phyloP scores from a whole-genome alignment of 2,797 vertebrate species.

The Neoniphon sammara region DNA sequence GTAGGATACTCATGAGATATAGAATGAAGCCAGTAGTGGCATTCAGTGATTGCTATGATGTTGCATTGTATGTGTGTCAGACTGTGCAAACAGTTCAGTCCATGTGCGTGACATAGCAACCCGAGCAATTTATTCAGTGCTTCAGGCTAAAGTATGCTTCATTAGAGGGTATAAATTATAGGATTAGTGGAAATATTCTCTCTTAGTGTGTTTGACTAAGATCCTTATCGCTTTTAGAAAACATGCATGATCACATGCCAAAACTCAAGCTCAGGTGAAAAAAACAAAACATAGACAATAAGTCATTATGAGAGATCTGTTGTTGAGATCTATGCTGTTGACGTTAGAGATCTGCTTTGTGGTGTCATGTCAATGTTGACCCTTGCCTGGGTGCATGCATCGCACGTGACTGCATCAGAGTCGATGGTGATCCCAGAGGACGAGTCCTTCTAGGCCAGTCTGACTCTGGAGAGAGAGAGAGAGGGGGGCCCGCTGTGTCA shows the following conservation, averaged over 20 bases:
- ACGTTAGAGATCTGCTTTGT: background rate
- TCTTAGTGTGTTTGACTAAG: background rate
- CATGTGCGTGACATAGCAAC: constrained; percentile 48
- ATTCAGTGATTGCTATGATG: background rate
- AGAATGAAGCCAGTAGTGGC: background rate
- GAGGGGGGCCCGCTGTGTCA: constrained; percentile 4
- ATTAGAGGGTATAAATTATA: constrained; percentile 26
- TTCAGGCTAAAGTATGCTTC: constrained; percentile 47
- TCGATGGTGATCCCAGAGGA: constrained; percentile 34
- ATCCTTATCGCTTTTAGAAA: background rate
- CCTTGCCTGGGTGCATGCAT: constrained; percentile 13
- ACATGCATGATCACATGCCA: background rate
- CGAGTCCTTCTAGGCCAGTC: background rate
- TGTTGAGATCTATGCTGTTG: background rate
- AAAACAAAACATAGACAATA: background rate
- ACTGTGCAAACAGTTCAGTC: constrained; percentile 44
- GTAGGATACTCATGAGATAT: background rate
- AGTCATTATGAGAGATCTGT: background rate
- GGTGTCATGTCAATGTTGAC: constrained; percentile 8
- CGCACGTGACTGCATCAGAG: constrained; percentile 28
- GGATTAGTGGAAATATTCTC: constrained; percentile 31
- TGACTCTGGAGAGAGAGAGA: constrained; percentile 12
- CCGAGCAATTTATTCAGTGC: constrained; percentile 48
- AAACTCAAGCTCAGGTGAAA: background rate
- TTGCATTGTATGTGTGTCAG: constrained; percentile 52